Conservation (phyloP, 1,140 invertebrate genomes). For the Bombyx mori region DNA sequence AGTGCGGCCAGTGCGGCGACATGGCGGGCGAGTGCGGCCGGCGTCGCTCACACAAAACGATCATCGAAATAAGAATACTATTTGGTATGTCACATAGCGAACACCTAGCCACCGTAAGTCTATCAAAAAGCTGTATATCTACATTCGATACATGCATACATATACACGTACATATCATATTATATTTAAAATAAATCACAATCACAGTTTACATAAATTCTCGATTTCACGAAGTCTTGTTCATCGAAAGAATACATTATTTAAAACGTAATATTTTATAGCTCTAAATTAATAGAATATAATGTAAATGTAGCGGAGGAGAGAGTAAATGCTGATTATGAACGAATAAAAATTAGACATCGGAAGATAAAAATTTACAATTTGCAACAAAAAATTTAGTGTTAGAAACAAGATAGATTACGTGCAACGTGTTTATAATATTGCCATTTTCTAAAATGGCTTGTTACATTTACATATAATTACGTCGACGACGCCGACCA, state of each 20-base stretch:
- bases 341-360: too few relatives aligned
- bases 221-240: constrained; percentile 67
- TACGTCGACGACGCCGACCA: too few relatives aligned
- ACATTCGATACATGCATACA: constrained; percentile 41
- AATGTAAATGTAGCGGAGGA: too few relatives aligned
- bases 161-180: constrained; percentile 56
- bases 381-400: too few relatives aligned
- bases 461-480: too few relatives aligned
- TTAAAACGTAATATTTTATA: too few relatives aligned
- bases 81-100: constrained; percentile 69
- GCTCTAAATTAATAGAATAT: too few relatives aligned
- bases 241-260: constrained; percentile 22
- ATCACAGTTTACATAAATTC: constrained; percentile 70
- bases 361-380: too few relatives aligned
- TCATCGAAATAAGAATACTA: constrained; percentile 69
- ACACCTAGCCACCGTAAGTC: constrained; percentile 63
- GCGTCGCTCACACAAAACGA: constrained; percentile 39
- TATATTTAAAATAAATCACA: constrained; percentile 67
- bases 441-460: too few relatives aligned
- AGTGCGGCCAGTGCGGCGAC: neutral
- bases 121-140: constrained; percentile 56
- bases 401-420: too few relatives aligned
- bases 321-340: too few relatives aligned
- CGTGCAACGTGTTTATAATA: too few relatives aligned
- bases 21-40: neutral